These are phyloP conservation scores for Nomada hirtipes DNA, from an alignment of 2,888 invertebrate species.

Conservation along the genomic window DNA sequence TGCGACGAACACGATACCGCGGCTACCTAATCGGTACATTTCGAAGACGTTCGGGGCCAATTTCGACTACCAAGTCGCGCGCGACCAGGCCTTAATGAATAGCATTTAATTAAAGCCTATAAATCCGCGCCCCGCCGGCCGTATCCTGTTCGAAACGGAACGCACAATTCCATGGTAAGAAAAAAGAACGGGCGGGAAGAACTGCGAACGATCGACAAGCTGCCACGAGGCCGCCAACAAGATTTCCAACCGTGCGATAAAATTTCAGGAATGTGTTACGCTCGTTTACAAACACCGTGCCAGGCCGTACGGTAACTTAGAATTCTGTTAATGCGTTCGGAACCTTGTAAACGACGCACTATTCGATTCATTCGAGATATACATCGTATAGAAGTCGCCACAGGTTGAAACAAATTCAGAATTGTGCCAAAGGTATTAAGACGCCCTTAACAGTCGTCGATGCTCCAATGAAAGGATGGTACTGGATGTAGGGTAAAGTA, in stretches of 20 bases:
- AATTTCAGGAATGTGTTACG: constrained; percentile 64
- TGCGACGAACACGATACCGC: constrained; percentile 41
- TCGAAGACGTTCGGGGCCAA: constrained; percentile 63
- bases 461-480: neutral
- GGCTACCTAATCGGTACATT: constrained; percentile 67
- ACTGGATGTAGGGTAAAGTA: too few relatives aligned
- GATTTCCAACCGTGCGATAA: constrained; percentile 56
- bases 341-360: constrained; percentile 26
- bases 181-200: constrained; percentile 28
- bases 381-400: too few relatives aligned
- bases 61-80: constrained; percentile 59
- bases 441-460: neutral
- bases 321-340: constrained; percentile 19
- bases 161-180: constrained; percentile 32
- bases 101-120: constrained; percentile 73
- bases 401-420: neutral
- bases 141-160: constrained; percentile 33
- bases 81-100: constrained; percentile 69
- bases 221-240: constrained; percentile 52
- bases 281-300: constrained; percentile 38
- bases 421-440: neutral
- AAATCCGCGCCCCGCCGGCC: constrained; percentile 54
- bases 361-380: constrained; percentile 20
- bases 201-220: constrained; percentile 47
- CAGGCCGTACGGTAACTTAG: constrained; percentile 18